A percentile compares a stretch with the other conserved stretches of the same genome.
Conservation (phyloP, 2,888 invertebrate genomes). For the Phortica magna region DNA sequence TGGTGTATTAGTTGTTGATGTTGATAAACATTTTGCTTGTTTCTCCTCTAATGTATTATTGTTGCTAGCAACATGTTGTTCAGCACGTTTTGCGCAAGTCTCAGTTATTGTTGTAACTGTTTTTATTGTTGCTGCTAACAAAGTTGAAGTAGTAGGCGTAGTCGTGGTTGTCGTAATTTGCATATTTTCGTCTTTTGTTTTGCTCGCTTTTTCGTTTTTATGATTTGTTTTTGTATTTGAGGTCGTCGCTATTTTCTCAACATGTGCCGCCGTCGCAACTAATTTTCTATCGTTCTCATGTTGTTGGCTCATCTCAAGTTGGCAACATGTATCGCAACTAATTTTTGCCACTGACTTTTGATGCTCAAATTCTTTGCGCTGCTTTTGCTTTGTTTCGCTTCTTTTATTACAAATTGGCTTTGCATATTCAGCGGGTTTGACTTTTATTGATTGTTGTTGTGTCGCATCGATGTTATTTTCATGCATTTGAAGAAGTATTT, state of each 20-base stretch:
- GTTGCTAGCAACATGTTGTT: slow-evolving; percentile 20
- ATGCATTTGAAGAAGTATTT: slow-evolving; percentile 16
- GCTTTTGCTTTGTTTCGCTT: slow-evolving; percentile 42
- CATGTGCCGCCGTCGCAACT: slow-evolving; percentile 42
- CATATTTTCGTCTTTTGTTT: slow-evolving; percentile 65
- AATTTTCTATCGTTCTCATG: slow-evolving; percentile 36
- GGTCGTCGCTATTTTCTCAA: slow-evolving; percentile 37
- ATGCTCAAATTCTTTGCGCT: slow-evolving; percentile 10
- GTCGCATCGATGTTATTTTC: slow-evolving; percentile 27
- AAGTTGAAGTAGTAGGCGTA: slow-evolving; percentile 34
- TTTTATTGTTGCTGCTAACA: slow-evolving; percentile 38
- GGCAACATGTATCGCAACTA: slow-evolving; percentile 67
- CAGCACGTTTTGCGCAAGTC: slow-evolving; percentile 37
- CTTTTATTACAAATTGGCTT: slow-evolving; percentile 38
- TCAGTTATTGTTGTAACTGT: slow-evolving; percentile 27
- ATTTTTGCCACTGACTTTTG: slow-evolving; percentile 43
- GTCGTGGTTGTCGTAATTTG: slow-evolving; percentile 35
- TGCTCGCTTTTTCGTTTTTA: slow-evolving; percentile 65
- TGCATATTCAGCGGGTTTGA: slow-evolving; percentile 31
- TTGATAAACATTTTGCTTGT: slow-evolving; percentile 39
- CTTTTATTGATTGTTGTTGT: slow-evolving; percentile 43
- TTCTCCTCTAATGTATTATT: slow-evolving; percentile 26
- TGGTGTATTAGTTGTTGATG: slow-evolving; percentile 32
- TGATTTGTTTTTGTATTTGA: slow-evolving; percentile 63
- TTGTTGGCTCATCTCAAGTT: slow-evolving; percentile 50